Evolutionary conservation across 2,888 invertebrate species (phyloP).

Genomic region (Macrophya annulata): DNA sequence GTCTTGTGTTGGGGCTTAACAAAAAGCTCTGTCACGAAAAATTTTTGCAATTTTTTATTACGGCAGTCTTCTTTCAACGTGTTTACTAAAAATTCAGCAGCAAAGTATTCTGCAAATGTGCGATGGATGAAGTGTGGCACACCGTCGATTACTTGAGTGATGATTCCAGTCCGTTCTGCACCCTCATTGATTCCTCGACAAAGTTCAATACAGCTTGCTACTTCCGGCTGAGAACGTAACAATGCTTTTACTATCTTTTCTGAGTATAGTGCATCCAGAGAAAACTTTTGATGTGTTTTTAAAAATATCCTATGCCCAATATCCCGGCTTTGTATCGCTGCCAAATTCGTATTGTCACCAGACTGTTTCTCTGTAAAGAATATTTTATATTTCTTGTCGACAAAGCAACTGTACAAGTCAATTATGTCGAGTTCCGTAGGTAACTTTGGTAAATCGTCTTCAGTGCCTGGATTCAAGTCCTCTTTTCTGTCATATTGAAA

Average conservation of each 20-base stretch:
- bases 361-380: neutral
- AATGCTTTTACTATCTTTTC: neutral
- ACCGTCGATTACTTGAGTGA: neutral
- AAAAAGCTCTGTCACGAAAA: neutral
- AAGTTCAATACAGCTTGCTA: neutral
- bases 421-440: neutral
- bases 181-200: neutral
- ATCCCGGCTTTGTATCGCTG: too few relatives aligned
- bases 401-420: neutral
- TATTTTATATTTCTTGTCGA: neutral
- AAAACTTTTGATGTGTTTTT: neutral
- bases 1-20: neutral
- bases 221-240: neutral
- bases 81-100: neutral
- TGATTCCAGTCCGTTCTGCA: neutral
- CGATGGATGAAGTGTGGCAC: neutral
- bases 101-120: conserved; percentile 4
- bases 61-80: neutral
- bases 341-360: neutral
- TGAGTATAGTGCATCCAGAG: neutral
- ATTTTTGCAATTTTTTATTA: neutral
- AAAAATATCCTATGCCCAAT: neutral
- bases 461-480: too few relatives aligned
- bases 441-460: neutral
- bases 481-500: neutral